These are phyloP conservation scores for Cheiracanthium punctorium DNA, from an alignment of 2,888 invertebrate species.

Conservation along the genomic window DNA sequence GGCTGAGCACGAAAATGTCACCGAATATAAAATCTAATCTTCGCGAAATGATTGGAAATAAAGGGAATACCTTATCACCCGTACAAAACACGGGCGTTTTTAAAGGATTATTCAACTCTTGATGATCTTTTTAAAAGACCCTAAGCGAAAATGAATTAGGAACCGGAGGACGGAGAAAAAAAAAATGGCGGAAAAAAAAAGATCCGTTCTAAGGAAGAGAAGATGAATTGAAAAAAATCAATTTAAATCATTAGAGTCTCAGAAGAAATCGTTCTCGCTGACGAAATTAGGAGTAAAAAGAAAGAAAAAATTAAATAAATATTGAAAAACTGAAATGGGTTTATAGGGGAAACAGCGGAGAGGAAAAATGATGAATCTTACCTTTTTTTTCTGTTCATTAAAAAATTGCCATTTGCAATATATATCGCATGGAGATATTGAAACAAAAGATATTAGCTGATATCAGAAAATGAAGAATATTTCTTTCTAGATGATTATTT, in stretches of 20 bases:
- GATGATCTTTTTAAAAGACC: slow-evolving; percentile 45
- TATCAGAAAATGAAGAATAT: slow-evolving; percentile 45
- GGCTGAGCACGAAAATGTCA: background rate
- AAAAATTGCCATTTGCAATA: slow-evolving; percentile 43
- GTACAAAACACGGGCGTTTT: slow-evolving; percentile 5
- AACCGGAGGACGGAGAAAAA: background rate
- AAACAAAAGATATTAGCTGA: slow-evolving; percentile 61
- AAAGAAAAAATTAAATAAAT: too few relatives aligned
- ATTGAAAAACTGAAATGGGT: background rate
- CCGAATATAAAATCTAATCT: slow-evolving; percentile 13
- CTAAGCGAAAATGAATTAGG: slow-evolving; percentile 27
- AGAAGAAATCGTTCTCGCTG: slow-evolving; percentile 44
- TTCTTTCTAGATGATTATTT: slow-evolving; percentile 49
- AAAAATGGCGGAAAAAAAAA: slow-evolving; percentile 41
- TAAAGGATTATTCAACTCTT: slow-evolving; percentile 46
- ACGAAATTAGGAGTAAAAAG: slow-evolving; percentile 42
- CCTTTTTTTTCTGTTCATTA: slow-evolving; percentile 43
- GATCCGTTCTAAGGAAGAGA: background rate
- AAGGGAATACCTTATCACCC: slow-evolving; percentile 12
- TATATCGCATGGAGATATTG: slow-evolving; percentile 33
- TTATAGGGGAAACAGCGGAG: slow-evolving; percentile 9
- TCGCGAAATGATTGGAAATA: slow-evolving; percentile 2
- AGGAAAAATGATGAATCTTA: slow-evolving; percentile 42
- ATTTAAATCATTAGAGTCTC: slow-evolving; percentile 60
- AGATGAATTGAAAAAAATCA: slow-evolving; percentile 42